phyloP scores from a whole-genome alignment of 2,113 vertebrate species.

The Pygoscelis adeliae region DNA sequence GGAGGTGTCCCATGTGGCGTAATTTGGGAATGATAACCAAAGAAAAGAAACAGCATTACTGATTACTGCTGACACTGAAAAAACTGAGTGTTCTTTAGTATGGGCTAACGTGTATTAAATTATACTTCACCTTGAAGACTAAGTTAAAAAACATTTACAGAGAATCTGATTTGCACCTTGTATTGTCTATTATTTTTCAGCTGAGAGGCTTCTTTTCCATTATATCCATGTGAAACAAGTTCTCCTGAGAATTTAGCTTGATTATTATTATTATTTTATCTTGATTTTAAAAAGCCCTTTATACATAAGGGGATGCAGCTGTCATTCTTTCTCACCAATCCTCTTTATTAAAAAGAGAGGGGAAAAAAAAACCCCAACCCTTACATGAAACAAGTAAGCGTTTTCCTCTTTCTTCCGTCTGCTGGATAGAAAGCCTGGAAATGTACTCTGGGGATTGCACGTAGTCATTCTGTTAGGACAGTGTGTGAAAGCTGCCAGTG shows the following conservation, averaged over 20 bases:
- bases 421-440: not conserved
- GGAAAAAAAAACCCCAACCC: fast-evolving
- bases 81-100: not conserved
- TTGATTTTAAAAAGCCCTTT: not conserved
- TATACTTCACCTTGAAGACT: not conserved
- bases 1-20: not conserved
- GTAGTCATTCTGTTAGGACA: not conserved
- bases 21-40: not conserved
- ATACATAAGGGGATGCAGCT: not conserved
- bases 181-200: not conserved
- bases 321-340: not conserved
- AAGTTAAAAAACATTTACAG: not conserved
- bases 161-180: not conserved
- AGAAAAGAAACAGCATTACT: not conserved
- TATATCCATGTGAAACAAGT: not conserved
- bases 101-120: not conserved
- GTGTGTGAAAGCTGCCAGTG: not conserved
- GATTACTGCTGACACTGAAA: not conserved
- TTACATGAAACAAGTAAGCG: not conserved
- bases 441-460: not conserved
- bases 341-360: not conserved
- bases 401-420: not conserved
- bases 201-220: not conserved
- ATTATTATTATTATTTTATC: not conserved
- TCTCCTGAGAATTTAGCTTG: not conserved